Evolutionary conservation across 1,140 invertebrate species (phyloP).

Genomic region (Chionoecetes opilio): DNA sequence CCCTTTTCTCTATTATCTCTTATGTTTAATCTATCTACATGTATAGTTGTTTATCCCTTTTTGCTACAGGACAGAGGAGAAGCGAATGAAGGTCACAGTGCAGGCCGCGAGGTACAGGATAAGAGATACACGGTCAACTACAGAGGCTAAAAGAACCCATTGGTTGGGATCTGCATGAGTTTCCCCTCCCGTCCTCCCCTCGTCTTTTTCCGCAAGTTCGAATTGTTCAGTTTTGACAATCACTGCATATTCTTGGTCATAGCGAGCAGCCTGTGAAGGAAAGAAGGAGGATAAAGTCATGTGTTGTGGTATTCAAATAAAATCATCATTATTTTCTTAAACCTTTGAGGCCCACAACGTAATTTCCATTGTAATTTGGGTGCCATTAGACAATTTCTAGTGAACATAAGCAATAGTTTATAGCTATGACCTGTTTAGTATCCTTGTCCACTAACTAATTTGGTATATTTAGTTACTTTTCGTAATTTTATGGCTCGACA

Average conservation of each 20-base stretch:
- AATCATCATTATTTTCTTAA: neutral
- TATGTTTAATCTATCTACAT: too few relatives aligned
- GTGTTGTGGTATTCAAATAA: too few relatives aligned
- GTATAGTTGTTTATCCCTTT: too few relatives aligned
- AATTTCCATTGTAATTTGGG: too few relatives aligned
- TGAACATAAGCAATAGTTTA: too few relatives aligned
- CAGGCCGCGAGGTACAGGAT: conserved; percentile 14
- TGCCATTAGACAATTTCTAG: too few relatives aligned
- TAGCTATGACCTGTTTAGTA: too few relatives aligned
- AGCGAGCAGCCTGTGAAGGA: neutral
- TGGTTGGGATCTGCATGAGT: neutral
- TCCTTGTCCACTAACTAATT: too few relatives aligned
- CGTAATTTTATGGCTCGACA: too few relatives aligned
- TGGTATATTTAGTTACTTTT: too few relatives aligned
- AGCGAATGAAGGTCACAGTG: conserved; percentile 50
- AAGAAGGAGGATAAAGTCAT: neutral
- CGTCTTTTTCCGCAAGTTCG: neutral
- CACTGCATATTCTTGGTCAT: neutral
- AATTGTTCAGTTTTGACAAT: neutral
- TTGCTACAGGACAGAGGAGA: conserved; percentile 32
- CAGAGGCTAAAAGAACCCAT: conserved; percentile 35
- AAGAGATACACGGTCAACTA: conserved; percentile 42
- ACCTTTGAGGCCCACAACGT: too few relatives aligned
- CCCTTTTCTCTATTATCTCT: too few relatives aligned
- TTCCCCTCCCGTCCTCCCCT: neutral